Conservation (phyloP, 2,888 invertebrate species). For the Caenorhabditis uteleia region DNA sequence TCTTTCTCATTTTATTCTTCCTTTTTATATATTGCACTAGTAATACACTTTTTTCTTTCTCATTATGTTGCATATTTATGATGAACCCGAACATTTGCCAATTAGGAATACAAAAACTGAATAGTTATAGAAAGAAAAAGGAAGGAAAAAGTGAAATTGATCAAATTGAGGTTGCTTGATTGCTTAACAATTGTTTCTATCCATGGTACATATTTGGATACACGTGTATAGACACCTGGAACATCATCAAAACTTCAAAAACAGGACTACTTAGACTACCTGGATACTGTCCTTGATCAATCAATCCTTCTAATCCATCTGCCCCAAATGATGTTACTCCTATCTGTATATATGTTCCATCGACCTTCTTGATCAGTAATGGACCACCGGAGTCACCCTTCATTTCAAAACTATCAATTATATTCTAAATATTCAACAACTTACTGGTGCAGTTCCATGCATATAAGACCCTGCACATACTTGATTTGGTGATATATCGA, state of each 20-base stretch:
- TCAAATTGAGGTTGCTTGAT: too few relatives aligned
- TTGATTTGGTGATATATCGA: slow-evolving; percentile 23
- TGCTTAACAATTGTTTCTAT: slow-evolving; percentile 36
- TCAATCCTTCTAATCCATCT: slow-evolving; percentile 42
- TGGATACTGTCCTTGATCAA: slow-evolving; percentile 51
- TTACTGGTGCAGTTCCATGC: slow-evolving; percentile 54
- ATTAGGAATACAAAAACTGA: slow-evolving; percentile 10
- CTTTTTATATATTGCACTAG: too few relatives aligned
- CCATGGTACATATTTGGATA: slow-evolving; percentile 46
- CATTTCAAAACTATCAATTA: not conserved
- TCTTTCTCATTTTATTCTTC: too few relatives aligned
- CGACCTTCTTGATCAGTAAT: slow-evolving; percentile 31
- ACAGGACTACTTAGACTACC: slow-evolving; percentile 17
- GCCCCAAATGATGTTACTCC: slow-evolving; percentile 56
- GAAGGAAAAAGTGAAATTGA: slow-evolving; percentile 2
- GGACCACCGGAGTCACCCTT: slow-evolving; percentile 59
- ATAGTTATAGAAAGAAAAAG: slow-evolving; percentile 6
- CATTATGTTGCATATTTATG: too few relatives aligned
- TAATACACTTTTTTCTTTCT: too few relatives aligned
- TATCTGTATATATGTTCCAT: slow-evolving; percentile 41
- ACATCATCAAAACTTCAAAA: not conserved
- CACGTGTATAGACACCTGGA: slow-evolving; percentile 53
- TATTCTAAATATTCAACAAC: slow-evolving; percentile 1
- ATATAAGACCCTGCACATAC: slow-evolving; percentile 48
- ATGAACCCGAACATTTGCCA: too few relatives aligned